Base-by-base conservation (phyloP, 2,797 vertebrate species). In the Psittacula echo region DNA sequence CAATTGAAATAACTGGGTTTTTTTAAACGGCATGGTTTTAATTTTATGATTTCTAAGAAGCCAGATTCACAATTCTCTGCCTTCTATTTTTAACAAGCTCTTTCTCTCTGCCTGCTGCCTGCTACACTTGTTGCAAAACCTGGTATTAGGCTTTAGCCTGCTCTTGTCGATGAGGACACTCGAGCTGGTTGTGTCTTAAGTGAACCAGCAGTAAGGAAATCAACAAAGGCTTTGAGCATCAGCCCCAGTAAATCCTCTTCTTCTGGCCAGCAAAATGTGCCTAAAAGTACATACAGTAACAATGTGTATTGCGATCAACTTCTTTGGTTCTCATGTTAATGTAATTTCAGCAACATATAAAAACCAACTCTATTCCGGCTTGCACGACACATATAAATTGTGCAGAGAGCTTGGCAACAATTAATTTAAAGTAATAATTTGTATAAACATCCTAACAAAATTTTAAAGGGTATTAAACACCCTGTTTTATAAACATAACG, bases 341-440 rank as follows among this genome's bases (percentile, higher is more conserved):
- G 44, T 41, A 58, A 94, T 83, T 79, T 67, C 58, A 82, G 73
- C 67, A 92, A 94, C 97, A 94, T 84, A 95, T 85, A 90, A 94
- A 87, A 92, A 74, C 5, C 60, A 82, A 66, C 81, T 94, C 93
- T 75, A 73, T 97, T 95, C 93, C 73, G 89, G 94, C 96, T 97
- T 90, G 90, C 89, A 76, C 85, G 94, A 95, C 95, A 96, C 71
- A 94, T 96, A 97, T 56, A 96, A 95, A 96, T 97, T 92, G 91
- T 71, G 87, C 93, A 96, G 70, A 82, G 94, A 97, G 97, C 93
- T 95, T 93, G 91, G 92, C 98, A 98, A 97, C 98, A 98, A 98
- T 98, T 98, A 98, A 98, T 98, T 98, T 97, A 97, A 98, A 98
- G 98, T 97, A 98, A 98, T 98, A 98, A 98, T 98, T 98, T 98